Conservation (phyloP, 1,140 invertebrate species). For the Drosophila athabasca region DNA sequence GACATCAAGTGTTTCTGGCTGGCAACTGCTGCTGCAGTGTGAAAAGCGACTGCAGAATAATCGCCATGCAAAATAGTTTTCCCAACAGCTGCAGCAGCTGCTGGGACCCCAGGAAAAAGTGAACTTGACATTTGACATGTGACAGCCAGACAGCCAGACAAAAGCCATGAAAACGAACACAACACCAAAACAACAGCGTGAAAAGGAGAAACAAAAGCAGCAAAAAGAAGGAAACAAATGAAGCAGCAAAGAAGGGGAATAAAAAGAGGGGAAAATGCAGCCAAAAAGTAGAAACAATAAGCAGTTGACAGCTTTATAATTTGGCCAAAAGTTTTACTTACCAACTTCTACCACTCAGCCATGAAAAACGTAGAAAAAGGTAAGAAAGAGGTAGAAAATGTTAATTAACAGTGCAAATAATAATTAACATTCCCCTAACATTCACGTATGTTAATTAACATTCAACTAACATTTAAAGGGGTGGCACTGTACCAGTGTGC, state of each 20-base stretch:
- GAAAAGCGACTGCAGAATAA: conserved; percentile 52
- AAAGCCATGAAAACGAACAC: conserved; percentile 41
- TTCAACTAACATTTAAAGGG: conserved; percentile 2
- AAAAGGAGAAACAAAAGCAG: conserved; percentile 5
- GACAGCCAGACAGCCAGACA: conserved; percentile 62
- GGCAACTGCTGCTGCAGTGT: conserved; percentile 52
- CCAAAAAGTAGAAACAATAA: conserved; percentile 13
- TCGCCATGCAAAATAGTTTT: conserved; percentile 74
- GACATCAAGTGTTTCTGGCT: conserved; percentile 36
- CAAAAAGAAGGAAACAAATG: conserved; percentile 1
- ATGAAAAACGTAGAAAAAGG: not conserved
- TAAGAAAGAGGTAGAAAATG: not conserved
- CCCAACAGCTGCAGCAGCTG: conserved; percentile 31
- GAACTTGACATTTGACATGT: conserved; percentile 71
- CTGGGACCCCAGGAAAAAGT: conserved; percentile 52
- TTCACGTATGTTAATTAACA: conserved; percentile 15
- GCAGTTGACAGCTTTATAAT: conserved; percentile 45
- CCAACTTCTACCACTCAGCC: conserved; percentile 7
- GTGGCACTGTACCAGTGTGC: conserved; percentile 8
- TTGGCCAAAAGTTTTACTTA: conserved; percentile 21
- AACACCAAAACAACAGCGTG: conserved; percentile 32
- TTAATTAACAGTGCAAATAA: too few relatives aligned
- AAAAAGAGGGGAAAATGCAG: too few relatives aligned
- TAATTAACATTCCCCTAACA: too few relatives aligned
- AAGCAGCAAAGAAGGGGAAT: conserved; percentile 6